Conservation (phyloP, 2,113 vertebrate genomes). For the Hippocampus guttulatus region DNA sequence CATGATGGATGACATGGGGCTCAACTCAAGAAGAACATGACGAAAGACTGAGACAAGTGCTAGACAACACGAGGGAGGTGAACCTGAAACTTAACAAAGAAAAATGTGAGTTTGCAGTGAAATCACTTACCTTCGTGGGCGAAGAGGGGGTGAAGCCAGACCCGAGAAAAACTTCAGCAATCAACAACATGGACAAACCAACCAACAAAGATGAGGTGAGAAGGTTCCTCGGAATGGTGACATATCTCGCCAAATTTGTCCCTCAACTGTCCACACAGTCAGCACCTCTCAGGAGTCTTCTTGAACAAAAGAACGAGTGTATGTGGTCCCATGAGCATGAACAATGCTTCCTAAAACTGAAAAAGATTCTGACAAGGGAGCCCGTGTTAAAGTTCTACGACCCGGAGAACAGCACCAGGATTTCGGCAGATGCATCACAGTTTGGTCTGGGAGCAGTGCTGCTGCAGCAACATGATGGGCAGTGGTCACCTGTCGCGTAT, state of each 20-base stretch:
- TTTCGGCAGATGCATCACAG: no score
- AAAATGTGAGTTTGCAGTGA: constrained; percentile 1
- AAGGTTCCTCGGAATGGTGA: background rate
- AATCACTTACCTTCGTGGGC: background rate
- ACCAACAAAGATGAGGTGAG: constrained; percentile 4
- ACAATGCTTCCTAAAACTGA: background rate
- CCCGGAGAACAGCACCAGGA: no score
- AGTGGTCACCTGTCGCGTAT: background rate
- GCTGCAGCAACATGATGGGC: background rate
- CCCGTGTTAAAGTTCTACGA: background rate
- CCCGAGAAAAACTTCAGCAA: background rate
- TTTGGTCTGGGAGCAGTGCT: background rate
- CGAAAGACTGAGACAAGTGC: no score
- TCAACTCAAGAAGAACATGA: no score
- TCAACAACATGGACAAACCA: background rate
- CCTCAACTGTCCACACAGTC: background rate
- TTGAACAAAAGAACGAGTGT: background rate
- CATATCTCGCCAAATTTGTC: background rate
- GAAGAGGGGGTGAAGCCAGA: constrained; percentile 1
- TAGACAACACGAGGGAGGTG: background rate
- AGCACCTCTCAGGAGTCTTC: background rate
- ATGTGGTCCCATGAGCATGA: background rate
- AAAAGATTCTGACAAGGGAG: background rate
- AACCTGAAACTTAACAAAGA: background rate
- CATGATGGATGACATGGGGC: no score